These are phyloP conservation scores for Formica exsecta DNA, from an alignment of 1,140 invertebrate species.

Conservation along the genomic window DNA sequence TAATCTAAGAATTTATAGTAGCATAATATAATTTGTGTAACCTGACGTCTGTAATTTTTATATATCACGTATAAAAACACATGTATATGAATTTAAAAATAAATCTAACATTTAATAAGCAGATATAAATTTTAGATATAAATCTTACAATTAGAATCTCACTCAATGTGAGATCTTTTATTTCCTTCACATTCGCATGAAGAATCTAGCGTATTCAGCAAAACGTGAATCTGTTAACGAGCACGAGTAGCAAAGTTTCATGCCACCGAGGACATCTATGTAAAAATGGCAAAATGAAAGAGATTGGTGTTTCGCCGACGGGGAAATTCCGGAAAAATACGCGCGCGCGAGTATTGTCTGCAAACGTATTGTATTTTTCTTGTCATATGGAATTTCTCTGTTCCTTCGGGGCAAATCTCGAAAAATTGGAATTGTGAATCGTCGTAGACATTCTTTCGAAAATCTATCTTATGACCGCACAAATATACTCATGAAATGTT, in stretches of 20 bases:
- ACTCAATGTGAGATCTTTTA: neutral
- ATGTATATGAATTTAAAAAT: neutral
- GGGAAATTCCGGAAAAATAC: slow-evolving; percentile 47
- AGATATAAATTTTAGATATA: neutral
- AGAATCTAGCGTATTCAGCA: slow-evolving; percentile 28
- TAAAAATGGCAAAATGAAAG: slow-evolving; percentile 55
- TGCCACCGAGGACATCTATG: slow-evolving; percentile 25
- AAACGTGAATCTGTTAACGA: slow-evolving; percentile 48
- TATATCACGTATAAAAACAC: neutral
- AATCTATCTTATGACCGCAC: slow-evolving; percentile 12
- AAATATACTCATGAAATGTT: slow-evolving; percentile 20
- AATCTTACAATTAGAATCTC: neutral
- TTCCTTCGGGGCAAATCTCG: slow-evolving; percentile 16
- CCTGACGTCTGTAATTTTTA: too few relatives aligned
- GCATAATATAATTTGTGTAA: neutral
- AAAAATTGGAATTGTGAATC: slow-evolving; percentile 46
- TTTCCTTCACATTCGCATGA: neutral
- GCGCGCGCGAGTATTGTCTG: slow-evolving; percentile 21
- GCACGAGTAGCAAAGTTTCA: slow-evolving; percentile 18
- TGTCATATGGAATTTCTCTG: slow-evolving; percentile 1
- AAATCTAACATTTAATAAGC: neutral
- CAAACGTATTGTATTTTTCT: slow-evolving; percentile 34
- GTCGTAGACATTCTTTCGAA: slow-evolving; percentile 14
- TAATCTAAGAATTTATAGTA: neutral
- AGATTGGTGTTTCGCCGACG: slow-evolving; percentile 44